Evolutionary conservation across 2,113 vertebrate genomes (phyloP).

Genomic region (Apeltes quadracus): DNA sequence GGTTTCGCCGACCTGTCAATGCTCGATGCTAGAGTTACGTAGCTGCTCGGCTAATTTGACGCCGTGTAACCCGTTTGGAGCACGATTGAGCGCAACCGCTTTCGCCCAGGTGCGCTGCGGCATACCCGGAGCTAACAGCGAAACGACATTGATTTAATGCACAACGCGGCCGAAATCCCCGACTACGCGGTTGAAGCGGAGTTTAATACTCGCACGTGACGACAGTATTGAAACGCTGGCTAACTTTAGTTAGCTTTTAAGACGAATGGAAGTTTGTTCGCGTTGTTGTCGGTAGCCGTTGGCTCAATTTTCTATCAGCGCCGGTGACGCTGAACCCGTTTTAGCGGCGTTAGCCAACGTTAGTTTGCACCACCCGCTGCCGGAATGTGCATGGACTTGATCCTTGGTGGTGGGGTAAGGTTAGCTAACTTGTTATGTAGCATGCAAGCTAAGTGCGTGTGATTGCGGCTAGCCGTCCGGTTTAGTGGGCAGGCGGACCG

Average conservation of each 20-base stretch:
- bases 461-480: background rate
- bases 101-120: background rate
- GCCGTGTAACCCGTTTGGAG: background rate
- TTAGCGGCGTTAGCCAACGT: background rate
- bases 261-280: background rate
- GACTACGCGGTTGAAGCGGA: background rate
- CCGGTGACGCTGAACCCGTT: rapidly evolving
- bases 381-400: background rate
- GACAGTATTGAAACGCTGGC: background rate
- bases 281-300: background rate
- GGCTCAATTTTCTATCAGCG: background rate
- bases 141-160: background rate
- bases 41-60: slow-evolving; percentile 42
- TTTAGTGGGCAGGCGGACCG: background rate
- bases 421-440: slow-evolving; percentile 15
- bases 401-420: background rate
- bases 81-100: no score
- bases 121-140: no score
- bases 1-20: slow-evolving; percentile 56
- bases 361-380: background rate
- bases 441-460: slow-evolving; percentile 31
- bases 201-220: background rate
- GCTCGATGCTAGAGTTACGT: slow-evolving; percentile 49
- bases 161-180: no score
- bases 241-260: slow-evolving; percentile 8